Percentiles rank a stretch among this genome's conserved stretches.
These are phyloP conservation scores for Dicrostonyx torquatus DNA, from an alignment of 2,797 vertebrate species.

Conservation along the genomic window DNA sequence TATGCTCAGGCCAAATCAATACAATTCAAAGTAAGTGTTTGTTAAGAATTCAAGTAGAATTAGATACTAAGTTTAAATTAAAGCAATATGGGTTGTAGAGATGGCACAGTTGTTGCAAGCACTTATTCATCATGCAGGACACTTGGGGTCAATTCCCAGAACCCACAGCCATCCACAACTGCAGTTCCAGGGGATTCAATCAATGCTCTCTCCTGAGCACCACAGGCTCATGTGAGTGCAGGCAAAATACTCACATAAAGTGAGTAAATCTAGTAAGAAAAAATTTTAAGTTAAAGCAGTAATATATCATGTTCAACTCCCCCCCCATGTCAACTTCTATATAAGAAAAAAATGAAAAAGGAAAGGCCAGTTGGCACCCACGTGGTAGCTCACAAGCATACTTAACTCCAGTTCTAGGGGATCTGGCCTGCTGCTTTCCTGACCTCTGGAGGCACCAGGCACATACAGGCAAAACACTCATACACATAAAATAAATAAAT, in stretches of 20 bases:
- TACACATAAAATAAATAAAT: not conserved
- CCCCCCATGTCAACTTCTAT: not conserved
- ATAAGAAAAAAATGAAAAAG: not conserved
- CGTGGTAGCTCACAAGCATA: not conserved
- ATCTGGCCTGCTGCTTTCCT: not conserved
- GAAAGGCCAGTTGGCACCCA: not conserved
- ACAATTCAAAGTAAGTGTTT: slow-evolving; percentile 43
- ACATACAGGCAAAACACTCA: not conserved
- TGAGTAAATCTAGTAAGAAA: not conserved
- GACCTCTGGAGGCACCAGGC: not conserved
- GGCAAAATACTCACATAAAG: not conserved
- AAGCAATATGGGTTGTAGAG: not conserved
- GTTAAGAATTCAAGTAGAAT: slow-evolving; percentile 19
- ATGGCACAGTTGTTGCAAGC: not conserved
- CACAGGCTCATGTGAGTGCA: not conserved
- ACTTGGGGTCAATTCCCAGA: not conserved
- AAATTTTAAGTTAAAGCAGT: slow-evolving; percentile 9
- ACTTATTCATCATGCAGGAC: not conserved
- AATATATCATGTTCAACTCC: slow-evolving; percentile 40
- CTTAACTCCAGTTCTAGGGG: not conserved
- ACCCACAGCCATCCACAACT: not conserved
- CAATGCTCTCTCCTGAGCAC: not conserved
- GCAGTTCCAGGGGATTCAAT: not conserved
- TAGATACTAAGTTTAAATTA: slow-evolving; percentile 21
- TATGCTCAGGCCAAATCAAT: slow-evolving; percentile 17